A percentile compares a stretch with the other conserved stretches of the same genome.
phyloP scores from a whole-genome alignment of 2,888 invertebrate genomes.

The Scaptomyza cyrtandrae region DNA sequence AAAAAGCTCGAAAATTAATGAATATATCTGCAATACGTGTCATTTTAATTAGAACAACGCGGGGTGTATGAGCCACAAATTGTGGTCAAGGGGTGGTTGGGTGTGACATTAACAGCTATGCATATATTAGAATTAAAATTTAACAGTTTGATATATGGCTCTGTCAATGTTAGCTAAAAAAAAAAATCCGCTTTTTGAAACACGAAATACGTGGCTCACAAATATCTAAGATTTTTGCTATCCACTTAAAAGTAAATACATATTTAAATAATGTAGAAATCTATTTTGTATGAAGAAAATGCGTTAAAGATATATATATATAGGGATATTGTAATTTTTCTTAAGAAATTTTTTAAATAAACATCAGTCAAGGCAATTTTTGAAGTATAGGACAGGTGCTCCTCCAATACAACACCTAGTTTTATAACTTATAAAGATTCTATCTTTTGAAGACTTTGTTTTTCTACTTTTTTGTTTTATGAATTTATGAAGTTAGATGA shows the following conservation, averaged over 20 bases:
- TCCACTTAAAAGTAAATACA: not conserved
- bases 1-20: conserved; percentile 75
- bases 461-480: no score
- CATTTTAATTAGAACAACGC: conserved; percentile 69
- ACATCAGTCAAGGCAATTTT: no score
- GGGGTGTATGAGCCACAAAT: conserved; percentile 17
- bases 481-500: no score
- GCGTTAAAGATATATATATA: no score
- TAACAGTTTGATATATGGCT: conserved; percentile 26
- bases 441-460: no score
- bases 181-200: conserved; percentile 4
- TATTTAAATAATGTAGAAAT: no score
- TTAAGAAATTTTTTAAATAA: no score
- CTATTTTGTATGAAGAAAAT: no score
- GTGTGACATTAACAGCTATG: conserved; percentile 33
- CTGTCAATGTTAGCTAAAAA: conserved; percentile 14
- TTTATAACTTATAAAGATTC: no score
- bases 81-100: conserved; percentile 1
- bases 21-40: conserved; percentile 64
- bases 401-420: no score
- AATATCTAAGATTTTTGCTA: conserved; percentile 5
- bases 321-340: no score
- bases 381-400: no score
- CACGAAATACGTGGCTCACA: not conserved
- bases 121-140: conserved; percentile 40